A percentile compares a stretch with the other conserved stretches of the same genome.
phyloP scores from a whole-genome alignment of 1,140 invertebrate species.

The Galleria mellonella region DNA sequence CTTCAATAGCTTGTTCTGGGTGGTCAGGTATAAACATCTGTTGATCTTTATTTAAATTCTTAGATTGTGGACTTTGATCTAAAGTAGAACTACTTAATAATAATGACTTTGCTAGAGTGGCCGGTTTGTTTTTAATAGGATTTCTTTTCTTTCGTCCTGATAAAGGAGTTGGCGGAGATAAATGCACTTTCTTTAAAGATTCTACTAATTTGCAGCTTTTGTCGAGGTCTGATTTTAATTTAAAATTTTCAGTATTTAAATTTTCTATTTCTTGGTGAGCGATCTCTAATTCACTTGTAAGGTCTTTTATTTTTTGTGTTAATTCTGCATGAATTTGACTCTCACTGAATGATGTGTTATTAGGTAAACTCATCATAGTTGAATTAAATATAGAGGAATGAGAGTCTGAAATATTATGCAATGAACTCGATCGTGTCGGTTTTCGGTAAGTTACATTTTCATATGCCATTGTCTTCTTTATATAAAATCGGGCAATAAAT shows the following conservation, averaged over 20 bases:
- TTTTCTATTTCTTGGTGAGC: slow-evolving; percentile 1
- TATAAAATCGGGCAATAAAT: too few relatives aligned
- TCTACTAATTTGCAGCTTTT: not conserved
- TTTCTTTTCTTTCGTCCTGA: too few relatives aligned
- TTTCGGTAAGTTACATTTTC: not conserved
- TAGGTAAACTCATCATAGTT: not conserved
- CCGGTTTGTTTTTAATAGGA: too few relatives aligned
- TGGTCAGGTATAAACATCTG: too few relatives aligned
- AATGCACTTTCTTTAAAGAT: not conserved
- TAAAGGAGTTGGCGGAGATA: too few relatives aligned
- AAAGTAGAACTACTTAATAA: too few relatives aligned
- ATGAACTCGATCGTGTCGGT: not conserved
- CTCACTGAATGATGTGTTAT: not conserved
- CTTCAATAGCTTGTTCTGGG: too few relatives aligned
- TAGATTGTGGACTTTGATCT: too few relatives aligned
- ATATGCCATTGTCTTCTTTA: not conserved
- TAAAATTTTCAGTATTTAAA: not conserved
- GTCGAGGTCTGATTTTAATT: not conserved
- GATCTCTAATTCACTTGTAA: not conserved
- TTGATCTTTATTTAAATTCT: too few relatives aligned
- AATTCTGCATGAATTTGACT: not conserved
- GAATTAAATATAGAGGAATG: not conserved
- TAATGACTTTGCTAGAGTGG: too few relatives aligned
- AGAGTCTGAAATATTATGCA: not conserved
- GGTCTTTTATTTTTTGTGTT: not conserved